A percentile compares a stretch with the other conserved stretches of the same genome.
Conservation (phyloP, 1,140 invertebrate species). For the Colletes latitarsis region DNA sequence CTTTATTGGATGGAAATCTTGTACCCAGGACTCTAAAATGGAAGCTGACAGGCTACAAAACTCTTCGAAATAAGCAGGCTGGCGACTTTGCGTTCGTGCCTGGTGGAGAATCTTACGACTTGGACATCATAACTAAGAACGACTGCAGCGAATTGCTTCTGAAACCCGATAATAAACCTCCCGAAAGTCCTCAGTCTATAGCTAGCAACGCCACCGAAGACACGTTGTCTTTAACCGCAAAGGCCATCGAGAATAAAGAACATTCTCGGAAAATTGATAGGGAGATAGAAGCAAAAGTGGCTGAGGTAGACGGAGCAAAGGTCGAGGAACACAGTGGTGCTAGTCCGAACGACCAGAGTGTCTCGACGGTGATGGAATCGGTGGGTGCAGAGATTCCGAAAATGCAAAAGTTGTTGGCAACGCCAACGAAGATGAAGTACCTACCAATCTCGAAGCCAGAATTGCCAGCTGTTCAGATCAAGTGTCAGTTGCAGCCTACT, state of each 20-base stretch:
- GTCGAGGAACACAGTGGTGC: no score
- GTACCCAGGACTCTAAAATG: conserved; percentile 23
- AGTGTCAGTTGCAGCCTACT: neutral
- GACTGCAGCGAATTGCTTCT: no score
- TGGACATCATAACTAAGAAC: conserved; percentile 11
- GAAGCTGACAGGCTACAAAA: conserved; percentile 36
- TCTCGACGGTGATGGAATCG: neutral
- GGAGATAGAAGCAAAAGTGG: fast-evolving
- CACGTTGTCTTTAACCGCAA: neutral
- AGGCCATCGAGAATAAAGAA: neutral
- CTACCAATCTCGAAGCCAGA: conserved; percentile 12
- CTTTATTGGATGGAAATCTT: conserved; percentile 14
- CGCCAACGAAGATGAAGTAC: neutral
- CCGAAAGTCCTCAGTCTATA: neutral
- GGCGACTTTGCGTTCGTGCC: conserved; percentile 33
- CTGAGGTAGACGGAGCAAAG: neutral
- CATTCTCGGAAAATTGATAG: no score
- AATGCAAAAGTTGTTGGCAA: neutral
- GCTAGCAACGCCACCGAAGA: no score
- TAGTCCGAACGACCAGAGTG: neutral
- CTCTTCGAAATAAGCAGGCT: neutral
- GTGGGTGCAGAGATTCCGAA: no score
- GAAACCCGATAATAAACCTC: no score
- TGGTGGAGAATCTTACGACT: neutral
- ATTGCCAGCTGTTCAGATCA: neutral